Base-by-base conservation (phyloP, 2,113 vertebrate species). In the Equus quagga region DNA sequence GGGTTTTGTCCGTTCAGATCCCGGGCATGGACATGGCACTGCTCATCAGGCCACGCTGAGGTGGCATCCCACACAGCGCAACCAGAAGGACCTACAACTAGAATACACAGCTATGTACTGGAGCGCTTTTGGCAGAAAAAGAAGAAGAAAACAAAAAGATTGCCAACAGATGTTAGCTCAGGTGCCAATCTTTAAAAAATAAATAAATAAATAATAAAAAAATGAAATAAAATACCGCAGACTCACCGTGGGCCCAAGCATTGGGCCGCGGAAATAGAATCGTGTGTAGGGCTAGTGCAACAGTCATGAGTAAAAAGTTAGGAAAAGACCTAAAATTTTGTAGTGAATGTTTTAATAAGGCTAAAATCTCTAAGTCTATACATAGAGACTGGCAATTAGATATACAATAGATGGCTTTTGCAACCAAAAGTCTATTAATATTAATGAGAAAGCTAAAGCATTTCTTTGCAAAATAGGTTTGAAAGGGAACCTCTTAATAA, bases 401-500 rank as follows among this genome's bases (percentile, higher is more conserved):
- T 51, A 91, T 54, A 76, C 24, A 49, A 31, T 67, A 21, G 9
- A 62, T 17, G 60, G 24, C 2, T 86, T 96, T 90, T 76, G 23
- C 70, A 84, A 56, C 51, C 70, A 6, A 51, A 91, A 51, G 28
- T 46, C 83, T 54, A 33, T 80, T 81, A 80, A 76, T 60, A 19
- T 75, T 85, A 62, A 89, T 54, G 54, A 82, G 11, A 78, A 85
- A 41, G 15, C 18, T 70, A 76, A 89, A 92, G 12, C 8, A 64
- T 54, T 81, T 75, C 80, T 95, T 75, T 56, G 6, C 41, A 76
- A 94, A 91, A 31, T 46, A 83, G 90, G 13, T 91, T 76, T 92
- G 54, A 87, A 96, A 83, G 85, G 44, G 21, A 78, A 69, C 9
- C 33, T 95, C 67, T 94, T 75, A 97, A 36, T 88, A 93, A 84